Conservation (phyloP, 1,140 invertebrate species). For the Theocolax elegans region DNA sequence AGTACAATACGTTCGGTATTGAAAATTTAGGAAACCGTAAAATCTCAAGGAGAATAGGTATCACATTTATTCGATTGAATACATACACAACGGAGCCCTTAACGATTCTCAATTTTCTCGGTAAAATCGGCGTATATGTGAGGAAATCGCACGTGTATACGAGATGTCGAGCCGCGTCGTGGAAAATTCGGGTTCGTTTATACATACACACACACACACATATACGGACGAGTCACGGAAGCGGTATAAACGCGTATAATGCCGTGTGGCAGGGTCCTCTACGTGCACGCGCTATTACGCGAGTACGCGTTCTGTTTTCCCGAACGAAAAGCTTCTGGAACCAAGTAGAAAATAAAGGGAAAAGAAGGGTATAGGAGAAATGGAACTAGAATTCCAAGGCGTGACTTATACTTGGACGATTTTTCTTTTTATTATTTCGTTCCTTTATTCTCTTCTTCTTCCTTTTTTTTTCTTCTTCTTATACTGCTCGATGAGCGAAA, state of each 20-base stretch:
- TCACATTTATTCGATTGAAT: too few relatives aligned
- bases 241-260: conserved; percentile 19
- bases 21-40: too few relatives aligned
- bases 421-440: not conserved
- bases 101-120: not conserved
- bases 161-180: too few relatives aligned
- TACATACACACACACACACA: too few relatives aligned
- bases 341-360: not conserved
- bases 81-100: not conserved
- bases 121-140: too few relatives aligned
- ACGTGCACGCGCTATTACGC: conserved; percentile 28
- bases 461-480: not conserved
- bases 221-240: conserved; percentile 14
- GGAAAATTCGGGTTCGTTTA: not conserved
- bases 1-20: too few relatives aligned
- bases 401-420: not conserved
- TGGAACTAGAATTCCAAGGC: not conserved
- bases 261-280: not conserved
- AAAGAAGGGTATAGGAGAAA: not conserved
- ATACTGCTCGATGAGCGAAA: not conserved
- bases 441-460: too few relatives aligned
- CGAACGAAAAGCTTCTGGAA: not conserved
- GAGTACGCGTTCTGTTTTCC: conserved; percentile 15
- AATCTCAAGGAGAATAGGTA: too few relatives aligned
- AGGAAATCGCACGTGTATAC: not conserved